These are phyloP conservation scores for Helobdella robusta DNA, from an alignment of 2,888 invertebrate genomes.

Conservation along the genomic window DNA sequence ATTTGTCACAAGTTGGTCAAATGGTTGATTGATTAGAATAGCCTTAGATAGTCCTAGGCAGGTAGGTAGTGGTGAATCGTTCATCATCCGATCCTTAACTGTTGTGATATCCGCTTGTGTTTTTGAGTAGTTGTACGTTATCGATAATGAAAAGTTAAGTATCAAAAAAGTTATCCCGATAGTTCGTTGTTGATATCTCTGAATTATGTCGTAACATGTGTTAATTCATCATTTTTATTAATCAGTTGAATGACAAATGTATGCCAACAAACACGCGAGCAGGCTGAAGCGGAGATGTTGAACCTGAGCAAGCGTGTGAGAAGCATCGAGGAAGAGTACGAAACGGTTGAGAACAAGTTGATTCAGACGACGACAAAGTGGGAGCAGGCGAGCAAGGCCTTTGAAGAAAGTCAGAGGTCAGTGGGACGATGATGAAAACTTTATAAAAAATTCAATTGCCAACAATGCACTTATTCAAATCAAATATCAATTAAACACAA, in stretches of 20 bases:
- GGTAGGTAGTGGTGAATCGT: too few species aligned
- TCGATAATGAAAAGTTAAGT: too few species aligned
- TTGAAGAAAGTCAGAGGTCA: conserved; percentile 99
- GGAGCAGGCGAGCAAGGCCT: conserved; percentile 97
- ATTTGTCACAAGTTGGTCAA: conserved; percentile 12
- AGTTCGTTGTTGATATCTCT: too few species aligned
- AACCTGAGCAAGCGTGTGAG: conserved; percentile 97
- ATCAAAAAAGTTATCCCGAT: too few species aligned
- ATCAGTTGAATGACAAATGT: too few species aligned
- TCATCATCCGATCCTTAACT: too few species aligned
- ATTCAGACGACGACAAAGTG: conserved; percentile 94
- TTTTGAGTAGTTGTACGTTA: too few species aligned
- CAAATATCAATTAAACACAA: too few species aligned
- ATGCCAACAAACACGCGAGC: too few species aligned
- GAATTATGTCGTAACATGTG: neutral
- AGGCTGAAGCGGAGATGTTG: conserved; percentile 94
- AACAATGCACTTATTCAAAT: neutral
- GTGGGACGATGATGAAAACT: conserved; percentile 33
- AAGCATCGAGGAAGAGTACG: conserved; percentile 96
- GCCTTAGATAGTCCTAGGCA: too few species aligned
- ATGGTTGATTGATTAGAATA: neutral
- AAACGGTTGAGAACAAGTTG: conserved; percentile 79
- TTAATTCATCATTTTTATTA: neutral
- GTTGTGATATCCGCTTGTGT: too few species aligned
- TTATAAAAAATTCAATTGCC: neutral